These are phyloP conservation scores for Halcyon badia DNA, from an alignment of 2,797 vertebrate genomes.

Conservation along the genomic window DNA sequence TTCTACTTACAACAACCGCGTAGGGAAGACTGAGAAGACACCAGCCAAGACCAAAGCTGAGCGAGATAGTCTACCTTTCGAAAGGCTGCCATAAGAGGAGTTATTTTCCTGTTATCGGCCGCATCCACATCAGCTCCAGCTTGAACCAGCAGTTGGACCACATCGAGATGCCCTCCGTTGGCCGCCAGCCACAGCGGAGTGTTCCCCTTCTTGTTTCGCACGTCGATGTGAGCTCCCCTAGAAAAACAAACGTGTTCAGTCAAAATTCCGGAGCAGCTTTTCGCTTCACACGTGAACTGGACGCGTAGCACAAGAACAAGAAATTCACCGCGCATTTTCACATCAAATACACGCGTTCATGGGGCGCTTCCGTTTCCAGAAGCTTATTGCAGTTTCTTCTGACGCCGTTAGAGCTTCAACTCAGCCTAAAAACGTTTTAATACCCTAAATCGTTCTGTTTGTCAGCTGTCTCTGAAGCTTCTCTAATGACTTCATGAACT, in stretches of 20 bases:
- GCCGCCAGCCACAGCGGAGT: slow-evolving; percentile 86
- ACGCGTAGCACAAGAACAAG: neutral
- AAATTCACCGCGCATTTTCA: neutral
- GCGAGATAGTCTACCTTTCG: slow-evolving; percentile 78
- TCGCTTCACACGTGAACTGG: fast-evolving
- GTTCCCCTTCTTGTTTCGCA: slow-evolving; percentile 87
- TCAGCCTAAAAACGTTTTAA: neutral
- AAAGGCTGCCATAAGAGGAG: slow-evolving; percentile 87
- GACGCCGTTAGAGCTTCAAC: neutral
- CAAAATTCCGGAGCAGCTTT: neutral
- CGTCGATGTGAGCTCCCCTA: slow-evolving; percentile 87
- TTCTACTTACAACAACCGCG: fast-evolving
- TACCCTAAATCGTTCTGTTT: neutral
- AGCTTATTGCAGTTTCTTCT: fast-evolving
- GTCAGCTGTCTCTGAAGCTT: neutral
- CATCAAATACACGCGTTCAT: fast-evolving
- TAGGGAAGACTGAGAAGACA: neutral
- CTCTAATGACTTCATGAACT: neutral
- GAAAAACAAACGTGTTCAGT: neutral
- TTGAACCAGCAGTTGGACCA: slow-evolving; percentile 85
- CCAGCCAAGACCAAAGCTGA: neutral
- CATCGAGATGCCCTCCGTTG: slow-evolving; percentile 86
- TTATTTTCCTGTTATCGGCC: slow-evolving; percentile 88
- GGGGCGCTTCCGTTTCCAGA: neutral
- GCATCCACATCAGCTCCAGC: slow-evolving; percentile 87